phyloP scores from a whole-genome alignment of 2,888 invertebrate species.

The Caenorhabditis doughertyi region DNA sequence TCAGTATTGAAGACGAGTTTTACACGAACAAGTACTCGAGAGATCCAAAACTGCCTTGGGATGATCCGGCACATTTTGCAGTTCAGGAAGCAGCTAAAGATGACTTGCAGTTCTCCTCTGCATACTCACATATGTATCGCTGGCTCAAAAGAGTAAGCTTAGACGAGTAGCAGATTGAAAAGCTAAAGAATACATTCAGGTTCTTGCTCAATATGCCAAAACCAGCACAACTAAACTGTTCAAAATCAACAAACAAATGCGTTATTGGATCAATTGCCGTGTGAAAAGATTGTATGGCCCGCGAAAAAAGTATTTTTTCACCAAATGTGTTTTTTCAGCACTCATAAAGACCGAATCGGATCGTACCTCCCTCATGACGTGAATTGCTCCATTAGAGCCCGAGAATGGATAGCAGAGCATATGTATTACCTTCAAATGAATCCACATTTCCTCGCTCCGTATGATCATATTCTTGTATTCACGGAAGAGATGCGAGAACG shows the following conservation, averaged over 20 bases:
- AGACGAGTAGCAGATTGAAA: not conserved
- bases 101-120: conserved; percentile 35
- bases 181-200: not conserved
- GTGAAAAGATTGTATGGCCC: not conserved
- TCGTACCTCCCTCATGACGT: not conserved
- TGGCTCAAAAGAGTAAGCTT: conserved; percentile 61
- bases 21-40: conserved; percentile 37
- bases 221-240: not conserved
- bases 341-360: not conserved
- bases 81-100: not conserved
- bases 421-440: conserved; percentile 4
- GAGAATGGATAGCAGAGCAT: conserved; percentile 2
- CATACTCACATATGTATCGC: conserved; percentile 29
- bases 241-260: conserved; percentile 20
- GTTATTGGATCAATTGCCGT: conserved; percentile 10
- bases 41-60: not conserved
- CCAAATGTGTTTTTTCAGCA: not conserved
- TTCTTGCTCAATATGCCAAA: conserved; percentile 33
- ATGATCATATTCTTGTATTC: conserved; percentile 18
- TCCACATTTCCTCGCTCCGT: not conserved
- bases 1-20: conserved; percentile 48
- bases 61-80: not conserved
- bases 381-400: conserved; percentile 33
- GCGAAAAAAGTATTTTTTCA: not conserved
- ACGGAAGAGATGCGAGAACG: conserved; percentile 11